Evolutionary conservation across 35 echinoderm and acorn worm species (phyloP).

Genomic region (Lytechinus variegatus): DNA sequence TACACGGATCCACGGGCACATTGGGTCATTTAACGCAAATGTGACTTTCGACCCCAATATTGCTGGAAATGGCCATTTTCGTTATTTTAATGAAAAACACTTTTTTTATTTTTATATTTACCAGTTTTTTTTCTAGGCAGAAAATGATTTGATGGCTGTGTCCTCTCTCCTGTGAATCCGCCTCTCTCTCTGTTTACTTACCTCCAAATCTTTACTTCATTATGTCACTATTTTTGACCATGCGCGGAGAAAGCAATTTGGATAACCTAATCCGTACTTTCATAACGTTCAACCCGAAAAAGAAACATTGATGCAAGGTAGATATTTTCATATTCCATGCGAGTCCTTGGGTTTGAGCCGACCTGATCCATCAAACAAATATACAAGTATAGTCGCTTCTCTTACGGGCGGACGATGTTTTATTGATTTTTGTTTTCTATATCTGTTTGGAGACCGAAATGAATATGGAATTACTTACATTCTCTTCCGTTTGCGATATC

Average conservation of each 20-base stretch:
- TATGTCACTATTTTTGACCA: background rate
- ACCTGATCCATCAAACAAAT: slow-evolving; percentile 13
- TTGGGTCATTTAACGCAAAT: too few relatives aligned
- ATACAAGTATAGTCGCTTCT: background rate
- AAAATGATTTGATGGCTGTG: too few relatives aligned
- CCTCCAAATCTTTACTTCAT: background rate
- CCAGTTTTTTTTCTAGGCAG: too few relatives aligned
- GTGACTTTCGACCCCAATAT: too few relatives aligned
- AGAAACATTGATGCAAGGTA: slow-evolving; percentile 11
- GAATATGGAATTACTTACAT: background rate
- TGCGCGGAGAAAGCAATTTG: background rate
- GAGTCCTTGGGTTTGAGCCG: background rate
- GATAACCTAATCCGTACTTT: background rate
- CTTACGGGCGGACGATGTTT: background rate
- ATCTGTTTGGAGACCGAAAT: slow-evolving; percentile 15
- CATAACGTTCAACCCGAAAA: background rate
- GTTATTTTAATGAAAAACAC: too few relatives aligned
- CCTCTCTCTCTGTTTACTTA: background rate
- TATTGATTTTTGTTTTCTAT: slow-evolving; percentile 29
- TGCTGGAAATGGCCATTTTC: too few relatives aligned
- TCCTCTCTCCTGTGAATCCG: too few relatives aligned
- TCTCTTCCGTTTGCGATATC: background rate
- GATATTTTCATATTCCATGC: background rate
- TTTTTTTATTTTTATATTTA: too few relatives aligned
- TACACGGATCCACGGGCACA: too few relatives aligned